Evolutionary conservation across 1,140 invertebrate genomes (phyloP).

Genomic region (Lerema accius): DNA sequence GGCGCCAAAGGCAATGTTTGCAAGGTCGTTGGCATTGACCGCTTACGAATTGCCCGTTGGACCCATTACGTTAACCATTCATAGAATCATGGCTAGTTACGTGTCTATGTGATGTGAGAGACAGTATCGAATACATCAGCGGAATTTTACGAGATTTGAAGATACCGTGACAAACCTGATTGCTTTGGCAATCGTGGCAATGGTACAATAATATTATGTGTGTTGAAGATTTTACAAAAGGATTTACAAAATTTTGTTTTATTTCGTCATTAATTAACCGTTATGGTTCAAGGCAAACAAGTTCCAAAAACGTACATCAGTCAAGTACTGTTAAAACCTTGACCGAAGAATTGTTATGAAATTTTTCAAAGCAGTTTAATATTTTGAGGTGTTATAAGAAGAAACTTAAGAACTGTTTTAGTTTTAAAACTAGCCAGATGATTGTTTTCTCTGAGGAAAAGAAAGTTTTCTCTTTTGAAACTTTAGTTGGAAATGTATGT

Average conservation of each 20-base stretch:
- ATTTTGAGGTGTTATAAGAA: too few species aligned
- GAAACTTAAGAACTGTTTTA: too few species aligned
- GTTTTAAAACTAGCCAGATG: neutral
- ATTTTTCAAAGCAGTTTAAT: too few species aligned
- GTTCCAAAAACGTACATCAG: too few species aligned
- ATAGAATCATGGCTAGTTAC: constrained; percentile 17
- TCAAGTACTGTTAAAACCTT: too few species aligned
- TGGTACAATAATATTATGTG: too few species aligned
- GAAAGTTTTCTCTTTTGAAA: neutral
- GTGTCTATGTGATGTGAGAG: neutral
- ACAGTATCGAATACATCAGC: neutral
- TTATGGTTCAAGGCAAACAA: neutral
- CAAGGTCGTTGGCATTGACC: constrained; percentile 69
- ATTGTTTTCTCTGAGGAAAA: neutral
- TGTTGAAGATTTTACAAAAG: too few species aligned
- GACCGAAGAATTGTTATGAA: too few species aligned
- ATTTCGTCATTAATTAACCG: too few species aligned
- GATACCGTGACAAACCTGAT: neutral
- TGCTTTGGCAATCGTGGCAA: too few species aligned
- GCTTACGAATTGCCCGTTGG: constrained; percentile 35
- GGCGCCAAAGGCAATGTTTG: constrained; percentile 42
- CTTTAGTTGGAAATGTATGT: neutral
- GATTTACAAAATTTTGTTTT: too few species aligned
- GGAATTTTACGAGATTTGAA: neutral
- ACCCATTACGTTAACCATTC: constrained; percentile 32